These are phyloP conservation scores for Drosophila burlai DNA, from an alignment of 1,140 invertebrate genomes.

Conservation along the genomic window DNA sequence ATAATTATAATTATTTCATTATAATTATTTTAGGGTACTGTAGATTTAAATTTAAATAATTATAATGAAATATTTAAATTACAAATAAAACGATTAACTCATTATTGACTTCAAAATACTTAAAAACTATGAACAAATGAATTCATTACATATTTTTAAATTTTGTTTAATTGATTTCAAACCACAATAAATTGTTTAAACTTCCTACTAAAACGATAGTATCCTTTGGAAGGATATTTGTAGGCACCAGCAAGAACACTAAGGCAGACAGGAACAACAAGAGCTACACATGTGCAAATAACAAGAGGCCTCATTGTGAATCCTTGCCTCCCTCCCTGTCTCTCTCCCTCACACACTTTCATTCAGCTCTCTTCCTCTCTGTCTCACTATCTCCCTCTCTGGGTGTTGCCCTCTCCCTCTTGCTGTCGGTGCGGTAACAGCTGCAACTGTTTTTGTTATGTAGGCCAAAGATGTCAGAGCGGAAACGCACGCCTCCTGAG, in stretches of 20 bases:
- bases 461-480: conserved; percentile 70
- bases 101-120: background rate
- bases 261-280: conserved; percentile 33
- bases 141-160: background rate
- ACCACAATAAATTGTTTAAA: background rate
- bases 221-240: conserved; percentile 3
- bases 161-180: too few relatives aligned
- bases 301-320: conserved; percentile 59
- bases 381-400: conserved; percentile 1
- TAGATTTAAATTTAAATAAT: too few relatives aligned
- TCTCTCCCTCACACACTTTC: background rate
- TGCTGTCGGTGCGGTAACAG: conserved; percentile 54
- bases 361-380: conserved; percentile 4
- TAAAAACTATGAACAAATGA: background rate
- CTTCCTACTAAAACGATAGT: background rate
- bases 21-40: too few relatives aligned
- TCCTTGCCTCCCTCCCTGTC: conserved; percentile 7
- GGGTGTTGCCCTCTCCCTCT: background rate
- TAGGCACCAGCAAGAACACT: conserved; percentile 19
- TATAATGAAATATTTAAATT: too few relatives aligned
- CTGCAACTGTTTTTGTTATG: conserved; percentile 80
- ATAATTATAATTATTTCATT: too few relatives aligned
- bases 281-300: conserved; percentile 61
- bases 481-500: conserved; percentile 39
- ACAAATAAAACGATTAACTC: too few relatives aligned